These are phyloP conservation scores for Lamprologus lemairii DNA, from an alignment of 2,113 vertebrate species.

Conservation along the genomic window DNA sequence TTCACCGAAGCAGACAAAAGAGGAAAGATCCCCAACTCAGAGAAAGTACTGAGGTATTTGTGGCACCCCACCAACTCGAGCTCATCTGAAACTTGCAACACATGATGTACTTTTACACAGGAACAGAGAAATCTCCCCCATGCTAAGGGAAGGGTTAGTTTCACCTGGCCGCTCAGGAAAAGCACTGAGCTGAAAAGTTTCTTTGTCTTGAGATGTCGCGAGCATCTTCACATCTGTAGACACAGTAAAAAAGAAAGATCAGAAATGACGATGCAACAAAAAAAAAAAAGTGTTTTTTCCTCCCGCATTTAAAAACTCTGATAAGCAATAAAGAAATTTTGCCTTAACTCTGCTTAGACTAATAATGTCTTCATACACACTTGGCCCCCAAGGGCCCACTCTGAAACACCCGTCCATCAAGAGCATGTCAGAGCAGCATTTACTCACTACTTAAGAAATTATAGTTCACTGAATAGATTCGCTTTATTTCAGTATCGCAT, in stretches of 20 bases:
- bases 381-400: neutral
- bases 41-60: neutral
- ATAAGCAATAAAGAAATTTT: neutral
- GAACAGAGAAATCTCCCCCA: neutral
- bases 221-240: slow-evolving; percentile 39
- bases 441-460: neutral
- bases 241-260: neutral
- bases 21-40: neutral
- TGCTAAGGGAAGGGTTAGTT: neutral
- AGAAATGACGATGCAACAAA: neutral
- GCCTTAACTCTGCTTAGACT: neutral
- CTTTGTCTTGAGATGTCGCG: slow-evolving; percentile 1
- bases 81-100: neutral
- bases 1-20: neutral
- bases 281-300: neutral
- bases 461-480: neutral
- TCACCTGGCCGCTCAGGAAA: slow-evolving; percentile 54
- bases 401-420: neutral
- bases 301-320: accelerated
- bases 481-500: neutral
- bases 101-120: neutral
- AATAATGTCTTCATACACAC: neutral
- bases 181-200: neutral
- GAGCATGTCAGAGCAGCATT: neutral
- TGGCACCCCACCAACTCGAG: neutral